Evolutionary conservation across 1,140 invertebrate species (phyloP).

Genomic region (Trypoxylus dichotomus): DNA sequence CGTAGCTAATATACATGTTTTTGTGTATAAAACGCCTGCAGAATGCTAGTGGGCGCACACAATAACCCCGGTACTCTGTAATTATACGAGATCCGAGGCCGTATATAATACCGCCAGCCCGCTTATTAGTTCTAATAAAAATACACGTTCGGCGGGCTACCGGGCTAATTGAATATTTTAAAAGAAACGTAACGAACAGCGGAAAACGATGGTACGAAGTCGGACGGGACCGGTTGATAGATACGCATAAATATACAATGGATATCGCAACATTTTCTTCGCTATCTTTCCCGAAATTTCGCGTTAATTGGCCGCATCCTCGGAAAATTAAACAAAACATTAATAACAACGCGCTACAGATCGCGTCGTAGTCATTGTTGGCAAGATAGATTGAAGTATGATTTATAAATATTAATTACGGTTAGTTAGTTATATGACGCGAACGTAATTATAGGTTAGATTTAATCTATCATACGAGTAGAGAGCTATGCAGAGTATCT

Average conservation of each 20-base stretch:
- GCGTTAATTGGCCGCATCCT: background rate
- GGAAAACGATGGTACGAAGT: background rate
- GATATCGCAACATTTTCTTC: background rate
- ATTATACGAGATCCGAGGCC: constrained; percentile 33
- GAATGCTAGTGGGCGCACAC: background rate
- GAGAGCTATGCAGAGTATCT: background rate
- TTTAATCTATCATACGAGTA: background rate
- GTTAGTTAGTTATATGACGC: background rate
- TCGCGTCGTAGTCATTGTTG: background rate
- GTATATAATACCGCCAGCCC: constrained; percentile 26
- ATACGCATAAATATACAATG: background rate
- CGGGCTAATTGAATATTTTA: constrained; percentile 24
- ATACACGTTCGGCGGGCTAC: constrained; percentile 29
- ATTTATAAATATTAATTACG: constrained; percentile 4
- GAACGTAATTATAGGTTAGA: constrained; percentile 7
- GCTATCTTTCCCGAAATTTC: background rate
- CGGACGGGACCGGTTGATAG: background rate
- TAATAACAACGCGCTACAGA: background rate
- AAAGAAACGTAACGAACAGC: background rate
- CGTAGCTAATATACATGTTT: too few species aligned
- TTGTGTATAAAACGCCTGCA: too few species aligned
- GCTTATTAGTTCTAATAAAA: constrained; percentile 36
- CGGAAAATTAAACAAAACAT: background rate
- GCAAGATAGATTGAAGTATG: background rate
- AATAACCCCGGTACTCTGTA: constrained; percentile 25